phyloP scores from a whole-genome alignment of 2,113 vertebrate species.

The Lophius piscatorius region DNA sequence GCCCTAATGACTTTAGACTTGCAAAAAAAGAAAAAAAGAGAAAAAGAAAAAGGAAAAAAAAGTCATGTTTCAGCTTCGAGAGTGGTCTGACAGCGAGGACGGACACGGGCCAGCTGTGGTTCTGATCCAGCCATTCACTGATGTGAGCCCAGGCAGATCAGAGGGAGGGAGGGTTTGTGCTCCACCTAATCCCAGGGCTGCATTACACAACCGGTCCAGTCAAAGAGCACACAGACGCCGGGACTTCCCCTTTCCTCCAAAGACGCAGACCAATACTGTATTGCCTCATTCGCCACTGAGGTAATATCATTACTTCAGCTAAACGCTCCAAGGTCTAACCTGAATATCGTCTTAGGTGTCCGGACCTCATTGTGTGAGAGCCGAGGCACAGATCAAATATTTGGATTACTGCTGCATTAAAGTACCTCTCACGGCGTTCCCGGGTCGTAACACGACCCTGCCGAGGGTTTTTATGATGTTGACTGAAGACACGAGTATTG shows the following conservation, averaged over 20 bases:
- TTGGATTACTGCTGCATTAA: constrained; percentile 29
- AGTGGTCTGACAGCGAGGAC: constrained; percentile 44
- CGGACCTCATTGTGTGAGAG: constrained; percentile 43
- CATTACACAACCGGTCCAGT: constrained; percentile 80
- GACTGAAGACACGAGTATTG: constrained; percentile 35
- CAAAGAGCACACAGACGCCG: constrained; percentile 69
- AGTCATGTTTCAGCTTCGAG: constrained; percentile 25
- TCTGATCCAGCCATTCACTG: constrained; percentile 64
- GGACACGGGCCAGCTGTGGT: constrained; percentile 66
- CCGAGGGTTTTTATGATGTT: constrained; percentile 28
- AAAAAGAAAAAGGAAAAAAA: too few species aligned
- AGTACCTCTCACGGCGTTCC: constrained; percentile 26
- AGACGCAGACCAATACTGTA: constrained; percentile 74
- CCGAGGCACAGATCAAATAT: constrained; percentile 23
- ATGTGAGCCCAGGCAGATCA: constrained; percentile 71
- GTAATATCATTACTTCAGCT: constrained; percentile 78
- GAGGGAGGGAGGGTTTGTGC: constrained; percentile 74
- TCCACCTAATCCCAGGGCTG: constrained; percentile 83
- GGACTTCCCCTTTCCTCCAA: constrained; percentile 78
- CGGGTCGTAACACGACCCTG: constrained; percentile 38
- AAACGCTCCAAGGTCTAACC: constrained; percentile 55
- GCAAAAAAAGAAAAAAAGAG: not conserved
- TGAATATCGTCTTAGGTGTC: constrained; percentile 53
- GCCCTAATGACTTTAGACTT: constrained; percentile 5
- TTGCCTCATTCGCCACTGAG: constrained; percentile 76